These are phyloP conservation scores for Hecatera dysodea DNA, from an alignment of 2,888 invertebrate species.

Conservation along the genomic window DNA sequence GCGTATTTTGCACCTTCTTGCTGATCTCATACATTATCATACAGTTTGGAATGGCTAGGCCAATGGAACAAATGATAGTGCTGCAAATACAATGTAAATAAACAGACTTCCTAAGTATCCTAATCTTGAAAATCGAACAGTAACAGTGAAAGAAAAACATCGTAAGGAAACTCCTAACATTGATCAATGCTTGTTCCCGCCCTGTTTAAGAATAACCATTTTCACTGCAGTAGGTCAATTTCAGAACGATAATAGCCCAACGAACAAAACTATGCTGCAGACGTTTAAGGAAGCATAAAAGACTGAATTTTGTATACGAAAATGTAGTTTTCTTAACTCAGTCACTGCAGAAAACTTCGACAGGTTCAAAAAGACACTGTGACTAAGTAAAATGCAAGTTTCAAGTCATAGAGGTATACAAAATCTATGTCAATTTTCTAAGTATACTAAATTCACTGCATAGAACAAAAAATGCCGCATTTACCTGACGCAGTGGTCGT, in stretches of 20 bases:
- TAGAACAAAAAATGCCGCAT: constrained; percentile 42
- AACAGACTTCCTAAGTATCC: not conserved
- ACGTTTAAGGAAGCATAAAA: not conserved
- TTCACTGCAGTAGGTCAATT: constrained; percentile 1
- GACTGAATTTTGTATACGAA: not conserved
- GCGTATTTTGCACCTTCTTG: too few species aligned
- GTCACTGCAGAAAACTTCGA: not conserved
- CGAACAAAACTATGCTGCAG: not conserved
- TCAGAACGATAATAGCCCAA: not conserved
- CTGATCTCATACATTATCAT: too few species aligned
- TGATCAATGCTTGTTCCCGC: constrained; percentile 26
- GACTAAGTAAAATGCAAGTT: not conserved
- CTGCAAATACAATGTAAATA: not conserved
- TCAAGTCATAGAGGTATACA: not conserved
- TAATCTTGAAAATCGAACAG: not conserved
- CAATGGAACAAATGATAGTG: not conserved
- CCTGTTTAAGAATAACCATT: not conserved
- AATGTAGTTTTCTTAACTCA: not conserved
- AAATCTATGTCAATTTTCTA: not conserved
- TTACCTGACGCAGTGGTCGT: constrained; percentile 82
- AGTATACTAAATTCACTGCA: constrained; percentile 3
- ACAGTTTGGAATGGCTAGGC: too few species aligned
- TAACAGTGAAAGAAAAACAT: not conserved
- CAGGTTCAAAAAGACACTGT: not conserved
- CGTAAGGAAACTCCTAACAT: not conserved